Base-by-base conservation (phyloP, 2,113 vertebrate genomes). In the Hemichromis elongatus region DNA sequence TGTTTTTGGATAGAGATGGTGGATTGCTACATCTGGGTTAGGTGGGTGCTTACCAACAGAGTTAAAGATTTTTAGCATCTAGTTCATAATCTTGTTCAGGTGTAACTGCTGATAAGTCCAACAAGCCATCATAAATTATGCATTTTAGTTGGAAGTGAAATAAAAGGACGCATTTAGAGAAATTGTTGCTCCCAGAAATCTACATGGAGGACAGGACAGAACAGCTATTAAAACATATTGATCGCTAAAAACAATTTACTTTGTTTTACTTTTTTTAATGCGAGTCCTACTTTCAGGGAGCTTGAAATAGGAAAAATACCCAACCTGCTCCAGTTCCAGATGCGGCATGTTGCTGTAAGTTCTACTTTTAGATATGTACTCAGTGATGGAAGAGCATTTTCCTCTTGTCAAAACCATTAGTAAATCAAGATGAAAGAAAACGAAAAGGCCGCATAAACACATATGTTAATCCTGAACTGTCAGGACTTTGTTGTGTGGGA, bases 111-210 rank as follows among this genome's bases (percentile, higher is more conserved):
- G 10, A 40, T 3, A 40, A 68, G 0, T 42, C 63, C 4, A 45
- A 16, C 13, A 70, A 13, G 8, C 21, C 13, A 26, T 70, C 21
- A 16, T 37, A 21, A 70, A 24, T 26, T 63, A 63, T 0, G 0
- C 6, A n/a, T 63, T 63, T 63, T 63, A 37, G 59, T 63, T n/a
- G 18, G 10, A 63, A n/a, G 18, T 21, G 33, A 63, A 37, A 63
- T 18, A 47, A 47, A 45, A 28, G 66, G 40, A 45, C 0, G 24
- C 16, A 26, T 70, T 18, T 45, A 70, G 35, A 68, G n/a, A 40
- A 68, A 16, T 14, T 6, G 0, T 0, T 70, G 1, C 63, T 16
- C 21, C n/a, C 0, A 70, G 37, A 70, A 26, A 45, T 47, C 24
- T 19, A 1, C 6, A 14, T 28, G 24, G n/a, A 47, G n/a, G n/a